Evolutionary conservation across 2,113 vertebrate species (phyloP), one percentile per base, ranked within the genome.

Genomic region (Columba livia): DNA sequence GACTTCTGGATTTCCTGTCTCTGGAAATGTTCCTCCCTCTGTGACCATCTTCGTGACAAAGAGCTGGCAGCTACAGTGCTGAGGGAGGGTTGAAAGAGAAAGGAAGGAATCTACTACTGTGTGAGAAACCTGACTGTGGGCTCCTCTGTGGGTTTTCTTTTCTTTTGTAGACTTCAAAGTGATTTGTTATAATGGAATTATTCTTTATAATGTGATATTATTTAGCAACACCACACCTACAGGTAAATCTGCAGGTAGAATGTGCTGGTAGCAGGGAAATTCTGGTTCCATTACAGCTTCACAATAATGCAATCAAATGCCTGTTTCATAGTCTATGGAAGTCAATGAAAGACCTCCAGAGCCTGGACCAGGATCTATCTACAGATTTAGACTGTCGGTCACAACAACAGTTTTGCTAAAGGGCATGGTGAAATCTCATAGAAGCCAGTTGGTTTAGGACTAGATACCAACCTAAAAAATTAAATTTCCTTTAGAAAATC

Each of bases 81-180:
- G 66, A 65, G 61, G 36, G 38, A 91, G 67, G 78, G 26, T 69
- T 95, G 87, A 93, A 97, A 93, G 84, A 95, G 19, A 40, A 93
- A 90, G 89, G 56, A 81, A 53, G 44, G 17, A 87, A 87, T 81
- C 82, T 92, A 79, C 38, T 73, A 48, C 56, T 80, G 56, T 79
- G 32, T 91, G 51, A 87, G 77, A 93, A 91, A 79, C 29, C 26
- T 93, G 64, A 72, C 69, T 84, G 23, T 26, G 54, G 31, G 31
- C 4, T 79, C 12, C 44, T 72, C 66, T 31, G 34, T 0, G 1
- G 8, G 17, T 14, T 31, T 69, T 73, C 15, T 40, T 77, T 58
- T 29, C 11, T 57, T 48, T 50, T 3, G 7, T 40, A 47, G 21
- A 26, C 12, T 80, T 88, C 47, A 19, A 16, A 47, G 36, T n/a